A percentile compares a stretch with the other conserved stretches of the same genome.
Evolutionary conservation across 2,797 vertebrate genomes (phyloP).

Genomic region (Spizella passerina): DNA sequence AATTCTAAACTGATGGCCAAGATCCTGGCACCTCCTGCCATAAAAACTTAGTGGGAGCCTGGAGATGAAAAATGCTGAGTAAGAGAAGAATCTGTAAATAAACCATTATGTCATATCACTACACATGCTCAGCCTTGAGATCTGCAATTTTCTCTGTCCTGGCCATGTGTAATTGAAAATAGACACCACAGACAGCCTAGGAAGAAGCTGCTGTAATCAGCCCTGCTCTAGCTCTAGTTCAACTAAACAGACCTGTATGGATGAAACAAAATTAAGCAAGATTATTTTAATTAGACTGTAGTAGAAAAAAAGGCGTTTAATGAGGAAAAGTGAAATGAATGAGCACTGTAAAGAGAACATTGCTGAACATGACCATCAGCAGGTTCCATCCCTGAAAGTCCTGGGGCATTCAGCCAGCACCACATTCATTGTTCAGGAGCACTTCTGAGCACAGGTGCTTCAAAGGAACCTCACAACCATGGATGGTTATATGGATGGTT

Average conservation of each 20-base stretch:
- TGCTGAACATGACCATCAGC: not conserved
- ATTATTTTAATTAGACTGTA: not conserved
- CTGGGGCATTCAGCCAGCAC: not conserved
- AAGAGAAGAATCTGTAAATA: not conserved
- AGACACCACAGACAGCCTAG: not conserved
- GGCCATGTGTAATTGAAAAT: not conserved
- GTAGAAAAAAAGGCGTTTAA: not conserved
- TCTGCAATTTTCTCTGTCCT: not conserved
- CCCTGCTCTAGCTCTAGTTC: not conserved
- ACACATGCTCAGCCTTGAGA: not conserved
- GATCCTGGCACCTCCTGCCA: not conserved
- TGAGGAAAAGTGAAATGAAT: not conserved
- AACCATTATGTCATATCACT: not conserved
- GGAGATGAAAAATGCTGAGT: not conserved
- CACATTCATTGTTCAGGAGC: not conserved
- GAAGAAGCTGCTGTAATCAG: not conserved
- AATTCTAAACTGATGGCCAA: not conserved
- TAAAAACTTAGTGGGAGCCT: not conserved
- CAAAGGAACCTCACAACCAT: not conserved
- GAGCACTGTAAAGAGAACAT: not conserved
- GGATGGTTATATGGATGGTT: accelerated
- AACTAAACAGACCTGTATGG: not conserved
- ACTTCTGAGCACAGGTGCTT: not conserved
- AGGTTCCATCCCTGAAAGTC: not conserved
- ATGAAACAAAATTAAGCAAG: not conserved